Percentiles rank a stretch among this genome's conserved stretches.
phyloP scores from a whole-genome alignment of 2,113 vertebrate genomes.

The Micronisus gabar region DNA sequence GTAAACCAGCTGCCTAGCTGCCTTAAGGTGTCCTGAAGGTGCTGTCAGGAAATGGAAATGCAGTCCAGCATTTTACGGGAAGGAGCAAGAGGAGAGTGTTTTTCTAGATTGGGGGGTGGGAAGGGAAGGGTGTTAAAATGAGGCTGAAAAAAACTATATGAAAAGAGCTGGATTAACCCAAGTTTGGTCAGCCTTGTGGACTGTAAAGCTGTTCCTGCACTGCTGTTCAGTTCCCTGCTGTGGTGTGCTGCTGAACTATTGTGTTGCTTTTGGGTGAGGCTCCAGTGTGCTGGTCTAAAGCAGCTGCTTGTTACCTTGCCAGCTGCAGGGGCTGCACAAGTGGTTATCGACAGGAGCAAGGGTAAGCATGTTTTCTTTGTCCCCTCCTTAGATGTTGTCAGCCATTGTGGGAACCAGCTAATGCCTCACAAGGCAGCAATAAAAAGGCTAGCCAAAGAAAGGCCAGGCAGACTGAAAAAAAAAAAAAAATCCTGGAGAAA shows the following conservation, averaged over 20 bases:
- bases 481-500: neutral
- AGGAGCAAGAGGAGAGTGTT: neutral
- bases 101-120: neutral
- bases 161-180: neutral
- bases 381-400: neutral
- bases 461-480: neutral
- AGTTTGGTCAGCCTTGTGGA: neutral
- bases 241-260: neutral
- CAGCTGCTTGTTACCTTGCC: neutral
- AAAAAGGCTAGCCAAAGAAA: neutral
- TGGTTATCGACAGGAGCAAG: accelerated
- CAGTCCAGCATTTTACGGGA: neutral
- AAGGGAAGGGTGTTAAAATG: neutral
- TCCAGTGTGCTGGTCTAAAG: neutral
- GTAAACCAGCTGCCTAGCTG: neutral
- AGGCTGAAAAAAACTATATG: neutral
- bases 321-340: neutral
- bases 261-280: neutral
- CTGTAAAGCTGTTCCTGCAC: neutral
- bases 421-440: neutral
- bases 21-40: neutral
- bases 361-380: neutral
- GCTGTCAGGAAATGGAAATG: neutral
- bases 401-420: neutral
- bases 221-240: neutral